phyloP scores from a whole-genome alignment of 1,140 invertebrate genomes.

The Eufriesea mexicana region DNA sequence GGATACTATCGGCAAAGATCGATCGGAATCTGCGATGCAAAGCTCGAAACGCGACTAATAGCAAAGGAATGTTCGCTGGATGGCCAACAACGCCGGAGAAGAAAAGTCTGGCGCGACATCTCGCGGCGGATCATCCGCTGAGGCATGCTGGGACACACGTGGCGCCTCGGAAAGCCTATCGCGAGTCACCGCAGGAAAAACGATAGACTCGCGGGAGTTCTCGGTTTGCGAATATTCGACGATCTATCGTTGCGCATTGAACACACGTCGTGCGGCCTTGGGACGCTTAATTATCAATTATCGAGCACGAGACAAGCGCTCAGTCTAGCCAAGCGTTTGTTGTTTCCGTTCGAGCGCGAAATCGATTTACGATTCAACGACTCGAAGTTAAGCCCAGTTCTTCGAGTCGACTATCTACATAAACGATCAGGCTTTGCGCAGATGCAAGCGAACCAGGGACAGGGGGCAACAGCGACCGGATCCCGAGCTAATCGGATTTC shows the following conservation, averaged over 20 bases:
- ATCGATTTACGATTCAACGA: neutral
- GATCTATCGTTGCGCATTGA: neutral
- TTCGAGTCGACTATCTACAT: neutral
- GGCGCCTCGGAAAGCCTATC: neutral
- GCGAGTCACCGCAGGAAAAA: neutral
- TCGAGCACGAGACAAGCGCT: neutral
- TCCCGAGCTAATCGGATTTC: neutral
- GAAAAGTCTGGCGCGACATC: conserved; percentile 4
- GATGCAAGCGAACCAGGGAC: neutral
- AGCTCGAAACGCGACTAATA: neutral
- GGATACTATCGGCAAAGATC: neutral
- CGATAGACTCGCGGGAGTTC: neutral
- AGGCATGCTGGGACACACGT: neutral
- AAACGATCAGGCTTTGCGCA: neutral
- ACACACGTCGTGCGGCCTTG: neutral
- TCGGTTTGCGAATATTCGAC: neutral
- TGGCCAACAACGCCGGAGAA: neutral
- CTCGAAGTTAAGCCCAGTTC: no score
- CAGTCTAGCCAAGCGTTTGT: neutral
- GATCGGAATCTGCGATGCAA: neutral
- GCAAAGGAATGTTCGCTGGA: neutral
- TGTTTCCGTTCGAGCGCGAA: neutral
- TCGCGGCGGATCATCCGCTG: neutral
- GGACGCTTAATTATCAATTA: conserved; percentile 4
- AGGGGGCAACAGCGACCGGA: neutral